phyloP scores from a whole-genome alignment of 1,140 invertebrate species.

The Acromyrmex charruanus region DNA sequence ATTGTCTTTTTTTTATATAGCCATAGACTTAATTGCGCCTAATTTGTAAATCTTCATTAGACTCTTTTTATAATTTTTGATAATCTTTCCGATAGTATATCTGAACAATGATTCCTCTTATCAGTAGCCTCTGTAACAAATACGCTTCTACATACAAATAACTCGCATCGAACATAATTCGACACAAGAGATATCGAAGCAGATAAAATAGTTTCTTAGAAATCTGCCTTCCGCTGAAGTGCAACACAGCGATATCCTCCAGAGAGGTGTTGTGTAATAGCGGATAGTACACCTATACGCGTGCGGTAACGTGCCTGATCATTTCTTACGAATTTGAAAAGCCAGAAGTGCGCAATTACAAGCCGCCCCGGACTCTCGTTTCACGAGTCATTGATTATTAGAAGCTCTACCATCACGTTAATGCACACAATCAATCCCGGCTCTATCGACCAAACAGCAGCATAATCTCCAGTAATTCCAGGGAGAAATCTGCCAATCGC shows the following conservation, averaged over 20 bases:
- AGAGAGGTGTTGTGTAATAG: background rate
- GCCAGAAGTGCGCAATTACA: conserved; percentile 18
- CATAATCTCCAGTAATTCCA: conserved; percentile 33
- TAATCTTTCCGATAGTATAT: background rate
- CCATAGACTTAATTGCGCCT: too few relatives aligned
- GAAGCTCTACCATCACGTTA: conserved; percentile 6
- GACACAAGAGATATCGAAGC: background rate
- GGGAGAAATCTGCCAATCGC: conserved; percentile 39
- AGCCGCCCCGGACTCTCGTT: conserved; percentile 1
- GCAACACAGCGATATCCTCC: background rate
- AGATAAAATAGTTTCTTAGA: conserved; percentile 31
- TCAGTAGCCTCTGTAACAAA: background rate
- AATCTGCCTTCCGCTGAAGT: background rate
- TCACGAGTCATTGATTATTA: conserved; percentile 45
- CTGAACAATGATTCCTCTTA: background rate
- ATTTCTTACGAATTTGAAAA: conserved; percentile 13
- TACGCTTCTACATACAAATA: conserved; percentile 1
- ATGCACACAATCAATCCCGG: conserved; percentile 22
- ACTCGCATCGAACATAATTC: conserved; percentile 12
- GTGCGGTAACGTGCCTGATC: background rate
- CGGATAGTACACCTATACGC: background rate
- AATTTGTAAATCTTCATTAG: background rate
- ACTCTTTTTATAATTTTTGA: background rate
- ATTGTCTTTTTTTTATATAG: too few relatives aligned
- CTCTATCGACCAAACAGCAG: background rate